Base-by-base conservation (phyloP, 2,113 vertebrate genomes). In the Limanda limanda region DNA sequence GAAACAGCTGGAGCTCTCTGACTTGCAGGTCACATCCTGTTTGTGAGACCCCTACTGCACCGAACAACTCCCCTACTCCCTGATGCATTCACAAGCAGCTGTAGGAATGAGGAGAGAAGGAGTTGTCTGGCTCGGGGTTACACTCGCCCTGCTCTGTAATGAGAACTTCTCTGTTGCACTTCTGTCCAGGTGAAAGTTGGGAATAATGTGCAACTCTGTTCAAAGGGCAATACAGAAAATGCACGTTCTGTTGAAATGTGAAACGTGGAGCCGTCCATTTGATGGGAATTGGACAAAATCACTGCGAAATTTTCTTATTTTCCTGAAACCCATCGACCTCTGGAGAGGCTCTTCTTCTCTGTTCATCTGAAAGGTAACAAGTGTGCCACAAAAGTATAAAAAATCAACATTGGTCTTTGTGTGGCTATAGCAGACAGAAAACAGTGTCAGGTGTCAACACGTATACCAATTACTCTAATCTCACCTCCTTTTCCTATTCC, bases 391-490 rank as follows among this genome's bases (percentile, higher is more conserved):
- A 37, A 45, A 64, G 42, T 23, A 18, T 20, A 51, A 71, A 42
- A 74, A 54, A 31, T 1, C 23, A 74, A n/a, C 57, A 57, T 3
- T 21, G 62, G 63, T 80, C 42, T 54, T 76, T 65, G 21, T 60
- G 18, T 40, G 47, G 31, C 20, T 60, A 21, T 37, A 27, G 54
- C 55, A 70, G 58, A 65, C 20, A 68, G 56, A 24, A 74, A 66
- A 81, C 35, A 78, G 11, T 58, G 60, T 55, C 74, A 81, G 68
- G 65, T 79, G 70, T 82, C 74, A 85, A 82, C 83, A 82, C 54
- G 13, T 79, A 74, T 63, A 81, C 70, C 81, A 90, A 74, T 90
- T 88, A 81, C 51, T 82, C 65, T 74, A 88, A 89, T 86, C 73
- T 83, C 69, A 64, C n/a, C 31, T 66, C 52, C 78, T 74, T 63